Conservation (phyloP, 2,888 invertebrate species). For the Tiliacea citrago region DNA sequence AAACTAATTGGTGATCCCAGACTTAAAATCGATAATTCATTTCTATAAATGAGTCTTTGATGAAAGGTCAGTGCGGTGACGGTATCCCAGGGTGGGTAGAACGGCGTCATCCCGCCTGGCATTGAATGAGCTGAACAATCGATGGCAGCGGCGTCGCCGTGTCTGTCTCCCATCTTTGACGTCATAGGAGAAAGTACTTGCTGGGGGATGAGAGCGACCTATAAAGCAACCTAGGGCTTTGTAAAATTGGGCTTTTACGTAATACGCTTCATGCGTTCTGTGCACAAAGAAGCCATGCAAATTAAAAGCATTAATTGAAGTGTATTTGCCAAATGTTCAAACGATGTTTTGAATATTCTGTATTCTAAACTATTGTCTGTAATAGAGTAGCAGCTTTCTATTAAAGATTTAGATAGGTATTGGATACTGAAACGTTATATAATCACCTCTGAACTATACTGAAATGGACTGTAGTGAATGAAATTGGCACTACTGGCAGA, state of each 20-base stretch:
- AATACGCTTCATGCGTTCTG: constrained; percentile 16
- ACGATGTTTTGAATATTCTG: neutral
- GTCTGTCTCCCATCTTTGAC: constrained; percentile 75
- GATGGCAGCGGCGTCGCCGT: constrained; percentile 74
- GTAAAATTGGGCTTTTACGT: constrained; percentile 21
- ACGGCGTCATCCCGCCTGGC: constrained; percentile 61
- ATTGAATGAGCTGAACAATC: constrained; percentile 74
- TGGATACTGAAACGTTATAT: neutral
- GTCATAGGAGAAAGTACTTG: constrained; percentile 73
- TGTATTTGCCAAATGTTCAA: neutral
- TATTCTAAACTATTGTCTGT: neutral
- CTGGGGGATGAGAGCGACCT: constrained; percentile 45
- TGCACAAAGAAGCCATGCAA: neutral
- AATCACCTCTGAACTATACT: neutral
- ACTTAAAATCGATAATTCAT: constrained; percentile 13
- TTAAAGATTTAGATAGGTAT: neutral
- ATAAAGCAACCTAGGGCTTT: constrained; percentile 28
- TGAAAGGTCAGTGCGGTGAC: constrained; percentile 51
- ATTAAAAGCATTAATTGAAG: neutral
- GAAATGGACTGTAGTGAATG: neutral
- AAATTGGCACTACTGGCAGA: neutral
- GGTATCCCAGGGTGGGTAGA: constrained; percentile 20
- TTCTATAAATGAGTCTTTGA: constrained; percentile 10
- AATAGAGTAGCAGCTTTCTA: neutral
- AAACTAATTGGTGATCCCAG: too few species aligned